Conservation (phyloP, 2,888 invertebrate species). For the Acanthosepion pharaonis region DNA sequence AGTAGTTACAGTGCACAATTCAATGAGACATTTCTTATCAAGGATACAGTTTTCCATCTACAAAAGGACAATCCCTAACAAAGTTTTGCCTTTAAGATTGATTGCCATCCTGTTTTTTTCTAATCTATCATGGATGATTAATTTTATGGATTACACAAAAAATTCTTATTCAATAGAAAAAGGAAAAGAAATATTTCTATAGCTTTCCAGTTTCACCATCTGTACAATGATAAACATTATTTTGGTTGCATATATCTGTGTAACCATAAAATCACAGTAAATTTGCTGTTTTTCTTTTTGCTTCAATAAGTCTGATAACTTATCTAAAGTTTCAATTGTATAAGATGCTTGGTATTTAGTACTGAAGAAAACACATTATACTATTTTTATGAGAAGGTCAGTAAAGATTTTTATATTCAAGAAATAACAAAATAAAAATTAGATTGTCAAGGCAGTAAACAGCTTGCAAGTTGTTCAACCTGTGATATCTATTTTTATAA, state of each 20-base stretch:
- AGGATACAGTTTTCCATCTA: not conserved
- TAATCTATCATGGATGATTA: slow-evolving; percentile 12
- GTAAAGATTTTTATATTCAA: not conserved
- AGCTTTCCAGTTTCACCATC: not conserved
- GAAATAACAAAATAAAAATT: not conserved
- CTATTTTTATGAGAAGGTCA: not conserved
- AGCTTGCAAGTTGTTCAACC: not conserved
- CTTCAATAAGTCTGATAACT: not conserved
- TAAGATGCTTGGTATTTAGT: not conserved
- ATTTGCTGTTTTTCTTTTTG: not conserved
- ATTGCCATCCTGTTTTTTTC: not conserved
- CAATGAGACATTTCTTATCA: not conserved
- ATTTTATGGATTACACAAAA: not conserved
- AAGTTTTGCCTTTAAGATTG: slow-evolving; percentile 6
- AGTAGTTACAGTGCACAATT: not conserved
- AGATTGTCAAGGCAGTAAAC: not conserved
- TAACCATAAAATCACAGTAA: not conserved
- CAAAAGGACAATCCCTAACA: not conserved
- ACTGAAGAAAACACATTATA: not conserved
- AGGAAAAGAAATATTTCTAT: not conserved
- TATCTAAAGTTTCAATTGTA: not conserved
- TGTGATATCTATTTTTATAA: not conserved
- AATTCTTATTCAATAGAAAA: slow-evolving; percentile 33
- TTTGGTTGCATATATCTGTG: not conserved
- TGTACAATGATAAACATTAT: not conserved